Evolutionary conservation across 2,888 invertebrate genomes (phyloP).

Genomic region (Drosophila basisetae): DNA sequence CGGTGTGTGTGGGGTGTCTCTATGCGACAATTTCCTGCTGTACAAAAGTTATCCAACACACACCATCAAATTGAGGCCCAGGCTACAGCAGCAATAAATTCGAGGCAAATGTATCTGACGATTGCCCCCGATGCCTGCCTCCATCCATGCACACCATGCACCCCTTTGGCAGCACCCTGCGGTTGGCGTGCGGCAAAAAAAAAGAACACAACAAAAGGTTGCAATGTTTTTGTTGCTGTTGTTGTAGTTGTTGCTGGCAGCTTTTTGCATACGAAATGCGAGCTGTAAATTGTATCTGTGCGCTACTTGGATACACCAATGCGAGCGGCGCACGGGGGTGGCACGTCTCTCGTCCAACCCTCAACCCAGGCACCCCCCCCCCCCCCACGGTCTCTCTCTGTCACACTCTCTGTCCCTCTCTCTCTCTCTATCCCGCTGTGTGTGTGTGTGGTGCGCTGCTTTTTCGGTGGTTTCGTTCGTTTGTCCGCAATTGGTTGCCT

Average conservation of each 20-base stretch:
- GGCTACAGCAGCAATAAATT: conserved; percentile 84
- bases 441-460: conserved; percentile 38
- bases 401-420: background rate
- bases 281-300: conserved; percentile 83
- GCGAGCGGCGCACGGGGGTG: conserved; percentile 69
- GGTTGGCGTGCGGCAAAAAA: conserved; percentile 69
- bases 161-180: conserved; percentile 33
- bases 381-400: no score
- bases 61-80: conserved; percentile 54
- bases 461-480: conserved; percentile 83
- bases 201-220: conserved; percentile 11
- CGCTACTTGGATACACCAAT: conserved; percentile 78
- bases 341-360: conserved; percentile 42
- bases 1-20: conserved; percentile 50
- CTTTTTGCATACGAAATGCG: conserved; percentile 81
- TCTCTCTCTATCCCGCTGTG: conserved; percentile 11
- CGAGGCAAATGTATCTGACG: conserved; percentile 80
- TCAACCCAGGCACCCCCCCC: background rate
- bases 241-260: conserved; percentile 39
- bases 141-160: background rate
- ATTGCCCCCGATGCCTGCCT: conserved; percentile 33
- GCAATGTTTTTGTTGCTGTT: conserved; percentile 13
- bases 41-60: conserved; percentile 58
- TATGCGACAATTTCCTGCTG: conserved; percentile 80
- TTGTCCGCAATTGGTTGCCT: conserved; percentile 85